Evolutionary conservation across 2,888 invertebrate species (phyloP).

Genomic region (Parascotia fuliginaria): DNA sequence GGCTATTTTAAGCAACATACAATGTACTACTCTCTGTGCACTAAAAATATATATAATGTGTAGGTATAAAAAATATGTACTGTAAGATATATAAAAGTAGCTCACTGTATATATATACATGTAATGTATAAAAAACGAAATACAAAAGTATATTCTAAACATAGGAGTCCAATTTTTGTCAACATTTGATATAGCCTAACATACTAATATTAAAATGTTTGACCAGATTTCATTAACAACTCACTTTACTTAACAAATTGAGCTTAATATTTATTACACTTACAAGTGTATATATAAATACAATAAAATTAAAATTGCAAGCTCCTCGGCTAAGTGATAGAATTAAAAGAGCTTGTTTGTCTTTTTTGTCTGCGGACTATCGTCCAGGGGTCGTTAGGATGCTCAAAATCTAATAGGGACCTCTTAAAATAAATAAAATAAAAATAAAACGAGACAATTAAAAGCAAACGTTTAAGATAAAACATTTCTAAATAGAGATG

Average conservation of each 20-base stretch:
- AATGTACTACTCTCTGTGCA: neutral
- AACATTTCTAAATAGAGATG: slow-evolving; percentile 9
- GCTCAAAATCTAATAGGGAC: slow-evolving; percentile 17
- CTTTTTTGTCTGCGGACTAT: slow-evolving; percentile 23
- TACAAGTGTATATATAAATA: too few relatives aligned
- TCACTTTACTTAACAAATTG: too few relatives aligned
- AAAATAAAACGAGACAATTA: slow-evolving; percentile 17
- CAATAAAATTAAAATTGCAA: slow-evolving; percentile 5
- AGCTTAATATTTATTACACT: too few relatives aligned
- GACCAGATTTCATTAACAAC: too few relatives aligned
- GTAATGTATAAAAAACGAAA: too few relatives aligned
- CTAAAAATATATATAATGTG: neutral
- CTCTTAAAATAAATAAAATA: slow-evolving; percentile 20
- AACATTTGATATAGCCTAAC: too few relatives aligned
- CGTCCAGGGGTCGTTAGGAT: slow-evolving; percentile 10
- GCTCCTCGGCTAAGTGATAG: slow-evolving; percentile 14
- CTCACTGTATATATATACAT: too few relatives aligned
- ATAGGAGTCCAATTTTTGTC: too few relatives aligned
- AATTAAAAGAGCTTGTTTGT: slow-evolving; percentile 21
- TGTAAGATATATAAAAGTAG: too few relatives aligned
- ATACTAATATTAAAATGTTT: too few relatives aligned
- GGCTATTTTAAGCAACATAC: neutral
- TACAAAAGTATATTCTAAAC: too few relatives aligned
- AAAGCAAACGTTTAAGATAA: slow-evolving; percentile 21
- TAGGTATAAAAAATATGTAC: too few relatives aligned